A percentile compares a stretch with the other conserved stretches of the same genome.
Conservation (phyloP, 2,888 invertebrate species). For the Parascotia fuliginaria region DNA sequence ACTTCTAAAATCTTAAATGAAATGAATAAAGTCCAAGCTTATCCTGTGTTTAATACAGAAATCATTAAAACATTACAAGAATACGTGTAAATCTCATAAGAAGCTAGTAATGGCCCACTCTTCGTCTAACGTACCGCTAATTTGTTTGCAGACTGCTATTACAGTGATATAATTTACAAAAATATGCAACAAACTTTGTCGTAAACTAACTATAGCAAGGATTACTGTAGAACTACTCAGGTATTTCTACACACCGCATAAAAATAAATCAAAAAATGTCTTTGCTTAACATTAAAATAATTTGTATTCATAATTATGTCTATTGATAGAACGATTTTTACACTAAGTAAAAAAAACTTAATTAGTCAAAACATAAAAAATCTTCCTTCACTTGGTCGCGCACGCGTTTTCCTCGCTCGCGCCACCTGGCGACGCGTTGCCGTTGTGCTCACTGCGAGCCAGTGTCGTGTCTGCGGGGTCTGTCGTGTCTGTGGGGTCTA, state of each 20-base stretch:
- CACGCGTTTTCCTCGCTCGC: slow-evolving; percentile 8
- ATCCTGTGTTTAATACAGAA: slow-evolving; percentile 12
- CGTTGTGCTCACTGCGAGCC: slow-evolving; percentile 1
- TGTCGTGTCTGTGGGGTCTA: no score
- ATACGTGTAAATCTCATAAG: slow-evolving; percentile 43
- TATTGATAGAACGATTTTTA: slow-evolving; percentile 43
- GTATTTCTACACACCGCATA: slow-evolving; percentile 47
- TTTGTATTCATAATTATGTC: slow-evolving; percentile 47
- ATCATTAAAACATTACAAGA: slow-evolving; percentile 11
- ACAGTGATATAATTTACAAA: slow-evolving; percentile 7
- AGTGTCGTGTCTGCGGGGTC: background rate
- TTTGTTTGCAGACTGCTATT: background rate
- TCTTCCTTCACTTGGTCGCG: slow-evolving; percentile 15
- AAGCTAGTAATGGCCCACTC: background rate
- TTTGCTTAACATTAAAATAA: slow-evolving; percentile 54
- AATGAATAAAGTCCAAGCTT: slow-evolving; percentile 9
- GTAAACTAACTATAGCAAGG: background rate
- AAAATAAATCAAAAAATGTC: slow-evolving; percentile 45
- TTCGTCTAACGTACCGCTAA: background rate
- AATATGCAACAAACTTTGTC: slow-evolving; percentile 1
- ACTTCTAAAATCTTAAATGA: background rate
- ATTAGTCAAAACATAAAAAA: slow-evolving; percentile 21
- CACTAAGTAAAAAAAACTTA: slow-evolving; percentile 28
- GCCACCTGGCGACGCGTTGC: background rate
- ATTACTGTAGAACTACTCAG: background rate